Evolutionary conservation across 2,888 invertebrate genomes (phyloP), one percentile per base, ranked within the genome.

Genomic region (Fragum sueziense): DNA sequence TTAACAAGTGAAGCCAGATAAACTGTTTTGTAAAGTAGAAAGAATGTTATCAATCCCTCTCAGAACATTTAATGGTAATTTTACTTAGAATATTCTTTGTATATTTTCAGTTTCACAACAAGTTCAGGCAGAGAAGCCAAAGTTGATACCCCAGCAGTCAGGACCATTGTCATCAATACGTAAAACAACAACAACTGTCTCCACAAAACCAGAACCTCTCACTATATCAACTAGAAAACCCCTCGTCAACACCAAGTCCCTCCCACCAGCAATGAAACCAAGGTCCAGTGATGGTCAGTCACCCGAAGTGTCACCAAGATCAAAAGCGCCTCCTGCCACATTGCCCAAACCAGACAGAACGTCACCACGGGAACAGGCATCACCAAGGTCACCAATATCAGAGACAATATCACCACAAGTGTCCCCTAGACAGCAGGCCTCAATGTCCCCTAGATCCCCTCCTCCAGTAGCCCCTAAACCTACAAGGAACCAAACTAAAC

Each of bases 381-480:
- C 41, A 41, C 65, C 65, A 22, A 22, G 52, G 31, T 29, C 67
- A 17, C 34, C 34, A 3, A 33, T 14, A 11, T 34, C 33, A 33
- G 22, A 17, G 4, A 41, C 41, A 37, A 47, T 47, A 47, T 47
- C 47, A 47, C n/a, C 20, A 22, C 2, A 11, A 25, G 4, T 41
- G 22, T 65, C 41, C 6, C 65, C 65, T 20, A 65, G 65, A 41
- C 34, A 34, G 25, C 34, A 65, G 27, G 41, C 65, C 9, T 47
- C 47, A 65, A 37, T 51, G 29, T 65, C 65, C 9, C 65, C 65
- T 22, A 37, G 73, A 65, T 52, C 69, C 22, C 83, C 88, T 17
- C 82, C 86, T 51, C 82, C 86, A 47, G 86, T 88, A 17, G 86
- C 89, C 9, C 88, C 88, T 7, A 89, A 88, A 79, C 88, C 89